A percentile compares a stretch with the other conserved stretches of the same genome.
phyloP scores from a whole-genome alignment of 2,888 invertebrate species.

The Mythimna pallens region DNA sequence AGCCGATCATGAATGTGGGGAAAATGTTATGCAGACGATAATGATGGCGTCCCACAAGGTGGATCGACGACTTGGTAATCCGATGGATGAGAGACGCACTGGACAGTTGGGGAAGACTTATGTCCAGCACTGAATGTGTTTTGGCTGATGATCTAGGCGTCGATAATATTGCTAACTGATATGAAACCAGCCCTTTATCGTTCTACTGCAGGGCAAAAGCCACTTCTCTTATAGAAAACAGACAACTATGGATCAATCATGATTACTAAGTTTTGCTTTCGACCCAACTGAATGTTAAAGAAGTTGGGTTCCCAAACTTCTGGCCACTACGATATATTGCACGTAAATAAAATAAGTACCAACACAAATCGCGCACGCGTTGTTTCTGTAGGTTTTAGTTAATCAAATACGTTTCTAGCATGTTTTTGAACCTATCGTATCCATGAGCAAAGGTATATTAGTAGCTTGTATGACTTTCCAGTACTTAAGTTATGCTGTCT shows the following conservation, averaged over 20 bases:
- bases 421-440: background rate
- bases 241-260: slow-evolving; percentile 1
- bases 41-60: no score
- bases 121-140: no score
- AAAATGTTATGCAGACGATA: background rate
- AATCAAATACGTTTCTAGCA: background rate
- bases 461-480: background rate
- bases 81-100: no score
- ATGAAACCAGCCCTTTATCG: background rate
- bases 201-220: background rate
- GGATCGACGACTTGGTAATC: no score
- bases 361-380: background rate
- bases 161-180: background rate
- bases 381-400: background rate
- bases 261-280: background rate
- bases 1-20: background rate
- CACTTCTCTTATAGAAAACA: background rate
- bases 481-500: background rate
- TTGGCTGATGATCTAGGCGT: no score
- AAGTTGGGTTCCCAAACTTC: slow-evolving; percentile 10
- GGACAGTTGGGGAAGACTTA: no score
- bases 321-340: background rate
- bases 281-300: background rate
- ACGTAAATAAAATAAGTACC: background rate
- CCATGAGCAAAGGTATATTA: background rate